Percentiles rank a stretch among this genome's conserved stretches.
Evolutionary conservation across 2,113 vertebrate genomes (phyloP).

Genomic region (Passer domesticus): DNA sequence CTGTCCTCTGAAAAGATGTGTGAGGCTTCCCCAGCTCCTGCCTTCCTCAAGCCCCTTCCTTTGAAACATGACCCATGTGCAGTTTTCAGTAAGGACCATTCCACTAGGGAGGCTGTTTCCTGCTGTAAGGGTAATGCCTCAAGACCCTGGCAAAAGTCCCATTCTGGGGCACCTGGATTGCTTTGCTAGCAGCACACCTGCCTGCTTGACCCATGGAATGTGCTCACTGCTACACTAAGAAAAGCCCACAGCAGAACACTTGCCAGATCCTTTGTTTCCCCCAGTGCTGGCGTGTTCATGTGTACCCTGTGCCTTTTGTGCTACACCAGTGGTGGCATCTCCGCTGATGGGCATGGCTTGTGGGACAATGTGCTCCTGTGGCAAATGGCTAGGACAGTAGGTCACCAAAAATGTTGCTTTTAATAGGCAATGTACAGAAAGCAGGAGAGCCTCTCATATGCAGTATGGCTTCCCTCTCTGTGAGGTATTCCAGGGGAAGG

Average conservation of each 20-base stretch:
- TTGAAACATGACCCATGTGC: not conserved
- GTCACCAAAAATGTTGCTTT: not conserved
- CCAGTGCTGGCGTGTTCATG: not conserved
- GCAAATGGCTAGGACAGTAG: not conserved
- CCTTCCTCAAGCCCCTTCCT: not conserved
- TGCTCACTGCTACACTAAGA: not conserved
- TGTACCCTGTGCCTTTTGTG: not conserved
- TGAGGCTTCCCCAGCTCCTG: not conserved
- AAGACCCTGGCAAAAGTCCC: not conserved
- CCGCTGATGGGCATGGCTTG: not conserved
- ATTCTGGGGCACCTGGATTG: slow-evolving; percentile 15
- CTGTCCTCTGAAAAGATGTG: not conserved
- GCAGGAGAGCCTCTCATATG: not conserved
- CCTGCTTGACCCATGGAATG: not conserved
- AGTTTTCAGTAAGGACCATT: not conserved
- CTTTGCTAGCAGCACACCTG: slow-evolving; percentile 11
- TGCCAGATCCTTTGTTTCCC: not conserved
- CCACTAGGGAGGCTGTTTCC: not conserved
- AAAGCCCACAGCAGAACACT: not conserved
- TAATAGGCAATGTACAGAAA: not conserved
- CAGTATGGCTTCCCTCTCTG: not conserved
- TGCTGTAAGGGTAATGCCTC: not conserved
- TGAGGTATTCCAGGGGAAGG: not conserved
- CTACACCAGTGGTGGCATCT: fast-evolving
- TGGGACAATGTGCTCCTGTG: not conserved